These are phyloP conservation scores for Melolontha melolontha DNA, from an alignment of 2,888 invertebrate genomes.

Conservation along the genomic window DNA sequence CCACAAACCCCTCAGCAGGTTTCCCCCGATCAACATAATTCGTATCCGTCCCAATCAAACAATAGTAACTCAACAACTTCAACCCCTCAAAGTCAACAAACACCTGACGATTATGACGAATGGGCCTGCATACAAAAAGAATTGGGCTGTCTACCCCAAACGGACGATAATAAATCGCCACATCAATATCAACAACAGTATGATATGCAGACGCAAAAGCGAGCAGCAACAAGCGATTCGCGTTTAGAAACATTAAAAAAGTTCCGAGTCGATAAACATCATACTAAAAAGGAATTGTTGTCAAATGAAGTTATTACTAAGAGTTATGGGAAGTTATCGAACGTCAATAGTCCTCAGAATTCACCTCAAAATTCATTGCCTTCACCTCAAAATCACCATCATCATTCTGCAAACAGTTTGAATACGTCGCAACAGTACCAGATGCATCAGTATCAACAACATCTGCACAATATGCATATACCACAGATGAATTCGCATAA, in stretches of 20 bases:
- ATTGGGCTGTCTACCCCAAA: slow-evolving; percentile 67
- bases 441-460: slow-evolving; percentile 25
- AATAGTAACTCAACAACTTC: slow-evolving; percentile 34
- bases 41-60: slow-evolving; percentile 34
- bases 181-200: slow-evolving; percentile 8
- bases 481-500: slow-evolving; percentile 17
- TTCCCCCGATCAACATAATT: slow-evolving; percentile 18
- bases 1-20: slow-evolving; percentile 15
- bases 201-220: slow-evolving; percentile 52
- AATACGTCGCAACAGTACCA: slow-evolving; percentile 23
- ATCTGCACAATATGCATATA: slow-evolving; percentile 21
- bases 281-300: slow-evolving; percentile 50
- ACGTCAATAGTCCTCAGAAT: slow-evolving; percentile 20
- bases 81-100: slow-evolving; percentile 38
- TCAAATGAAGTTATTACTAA: slow-evolving; percentile 18
- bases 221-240: slow-evolving; percentile 58
- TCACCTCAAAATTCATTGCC: slow-evolving; percentile 15
- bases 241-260: slow-evolving; percentile 63
- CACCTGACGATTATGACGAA: slow-evolving; percentile 70
- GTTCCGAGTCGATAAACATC: slow-evolving; percentile 64
- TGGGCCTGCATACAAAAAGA: slow-evolving; percentile 78
- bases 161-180: slow-evolving; percentile 34
- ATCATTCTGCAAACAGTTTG: slow-evolving; percentile 7
- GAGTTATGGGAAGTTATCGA: slow-evolving; percentile 14
- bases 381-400: slow-evolving; percentile 13